A percentile compares a stretch with the other conserved stretches of the same genome.
These are phyloP conservation scores for Aplidium turbinatum DNA, from an alignment of 23 tunicate species.

Conservation along the genomic window DNA sequence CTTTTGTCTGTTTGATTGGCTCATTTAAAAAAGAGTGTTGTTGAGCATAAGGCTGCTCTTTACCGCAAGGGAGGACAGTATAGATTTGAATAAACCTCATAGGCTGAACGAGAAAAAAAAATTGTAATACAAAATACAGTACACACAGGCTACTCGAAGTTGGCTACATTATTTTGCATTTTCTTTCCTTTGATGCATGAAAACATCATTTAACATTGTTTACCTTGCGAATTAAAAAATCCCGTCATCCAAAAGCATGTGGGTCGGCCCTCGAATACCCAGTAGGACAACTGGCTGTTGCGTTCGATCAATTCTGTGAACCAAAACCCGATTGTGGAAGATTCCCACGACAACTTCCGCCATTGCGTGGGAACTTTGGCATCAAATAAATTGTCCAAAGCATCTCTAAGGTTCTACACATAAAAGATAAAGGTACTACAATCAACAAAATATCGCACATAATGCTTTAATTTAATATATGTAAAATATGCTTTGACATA, in stretches of 20 bases:
- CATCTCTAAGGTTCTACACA: slow-evolving; percentile 79
- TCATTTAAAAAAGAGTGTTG: too few relatives aligned
- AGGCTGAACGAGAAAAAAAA: too few relatives aligned
- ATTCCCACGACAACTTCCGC: slow-evolving; percentile 96
- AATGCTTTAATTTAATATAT: not conserved
- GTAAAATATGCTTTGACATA: too few relatives aligned
- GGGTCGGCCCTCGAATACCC: slow-evolving; percentile 96
- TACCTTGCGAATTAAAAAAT: slow-evolving; percentile 96
- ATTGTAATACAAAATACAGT: too few relatives aligned
- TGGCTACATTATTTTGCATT: too few relatives aligned
- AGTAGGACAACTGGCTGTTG: slow-evolving; percentile 76
- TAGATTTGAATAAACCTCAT: too few relatives aligned
- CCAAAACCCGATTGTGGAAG: slow-evolving; percentile 99
- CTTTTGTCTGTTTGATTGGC: too few relatives aligned
- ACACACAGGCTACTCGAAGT: too few relatives aligned
- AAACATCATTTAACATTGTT: too few relatives aligned
- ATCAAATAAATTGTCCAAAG: slow-evolving; percentile 94
- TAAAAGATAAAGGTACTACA: not conserved
- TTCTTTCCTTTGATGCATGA: too few relatives aligned
- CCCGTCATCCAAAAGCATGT: slow-evolving; percentile 99
- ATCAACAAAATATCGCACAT: not conserved
- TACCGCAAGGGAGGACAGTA: too few relatives aligned
- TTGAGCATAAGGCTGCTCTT: too few relatives aligned
- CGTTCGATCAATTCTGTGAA: slow-evolving; percentile 92
- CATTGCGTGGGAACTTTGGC: slow-evolving; percentile 94